A percentile compares a stretch with the other conserved stretches of the same genome.
Conservation (phyloP, 92 coral and sea anemone species). For the Phenganax subtilis region DNA sequence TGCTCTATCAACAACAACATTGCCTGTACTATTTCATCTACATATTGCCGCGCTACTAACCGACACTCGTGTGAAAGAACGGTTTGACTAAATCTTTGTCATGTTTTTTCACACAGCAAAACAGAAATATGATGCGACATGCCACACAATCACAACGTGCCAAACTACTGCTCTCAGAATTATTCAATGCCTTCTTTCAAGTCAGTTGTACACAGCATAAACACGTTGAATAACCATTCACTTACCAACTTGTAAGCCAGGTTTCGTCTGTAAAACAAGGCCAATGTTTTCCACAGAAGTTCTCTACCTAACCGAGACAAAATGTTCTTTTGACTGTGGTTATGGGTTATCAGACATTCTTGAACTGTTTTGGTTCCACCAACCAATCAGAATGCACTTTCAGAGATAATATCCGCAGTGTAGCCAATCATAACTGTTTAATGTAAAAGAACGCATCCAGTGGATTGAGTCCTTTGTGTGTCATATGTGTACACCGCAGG, state of each 20-base stretch:
- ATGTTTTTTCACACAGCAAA: conserved; percentile 1
- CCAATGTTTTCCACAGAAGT: conserved; percentile 37
- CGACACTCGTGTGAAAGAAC: background rate
- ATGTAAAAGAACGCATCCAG: background rate
- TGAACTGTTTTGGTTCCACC: conserved; percentile 30
- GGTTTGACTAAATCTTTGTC: conserved; percentile 1
- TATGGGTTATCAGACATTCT: conserved; percentile 30
- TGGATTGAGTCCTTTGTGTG: background rate
- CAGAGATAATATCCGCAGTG: conserved; percentile 23
- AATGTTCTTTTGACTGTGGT: conserved; percentile 31
- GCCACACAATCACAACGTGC: background rate
- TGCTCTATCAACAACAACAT: background rate
- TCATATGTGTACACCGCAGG: background rate
- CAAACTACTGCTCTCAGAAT: conserved; percentile 9
- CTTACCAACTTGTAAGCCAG: conserved; percentile 26
- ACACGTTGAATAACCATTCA: background rate
- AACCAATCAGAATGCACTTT: conserved; percentile 26
- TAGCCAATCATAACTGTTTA: conserved; percentile 28
- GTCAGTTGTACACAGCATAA: conserved; percentile 8
- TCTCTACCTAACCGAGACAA: conserved; percentile 20
- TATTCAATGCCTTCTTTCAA: conserved; percentile 8
- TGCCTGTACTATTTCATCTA: background rate
- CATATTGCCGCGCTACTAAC: background rate
- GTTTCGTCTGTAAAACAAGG: background rate
- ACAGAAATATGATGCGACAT: conserved; percentile 17